Conservation (phyloP, 2,888 invertebrate species). For the Drosophila seclusa region DNA sequence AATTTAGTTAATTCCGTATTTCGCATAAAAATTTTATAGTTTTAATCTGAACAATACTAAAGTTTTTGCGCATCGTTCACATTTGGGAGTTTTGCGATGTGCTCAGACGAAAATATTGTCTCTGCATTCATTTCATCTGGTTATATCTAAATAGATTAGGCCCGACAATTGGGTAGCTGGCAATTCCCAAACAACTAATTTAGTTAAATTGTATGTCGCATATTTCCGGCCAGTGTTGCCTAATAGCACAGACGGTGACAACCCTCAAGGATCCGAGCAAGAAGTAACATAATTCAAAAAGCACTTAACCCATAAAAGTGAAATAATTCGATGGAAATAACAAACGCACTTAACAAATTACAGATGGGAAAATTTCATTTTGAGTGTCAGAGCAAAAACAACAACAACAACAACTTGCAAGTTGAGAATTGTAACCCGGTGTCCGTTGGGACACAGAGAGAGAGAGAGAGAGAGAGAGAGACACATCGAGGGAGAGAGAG, state of each 20-base stretch:
- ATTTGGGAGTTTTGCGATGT: too few relatives aligned
- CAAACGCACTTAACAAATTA: conserved; percentile 85
- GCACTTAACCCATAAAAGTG: conserved; percentile 80
- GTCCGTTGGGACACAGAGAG: conserved; percentile 30
- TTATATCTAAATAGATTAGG: background rate
- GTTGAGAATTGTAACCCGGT: conserved; percentile 31
- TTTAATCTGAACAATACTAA: background rate
- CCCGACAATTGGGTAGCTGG: conserved; percentile 1
- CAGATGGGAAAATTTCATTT: conserved; percentile 85
- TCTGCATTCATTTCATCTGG: background rate
- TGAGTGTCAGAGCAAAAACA: conserved; percentile 52
- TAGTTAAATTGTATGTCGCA: conserved; percentile 57
- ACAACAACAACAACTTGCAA: conserved; percentile 5
- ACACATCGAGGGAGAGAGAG: too few relatives aligned
- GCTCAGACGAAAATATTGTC: background rate
- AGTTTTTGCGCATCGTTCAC: background rate
- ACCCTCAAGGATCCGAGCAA: conserved; percentile 42
- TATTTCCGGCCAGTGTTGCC: conserved; percentile 54
- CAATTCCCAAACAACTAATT: conserved; percentile 75
- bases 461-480: background rate
- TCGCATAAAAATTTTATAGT: too few relatives aligned
- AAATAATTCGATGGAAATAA: conserved; percentile 80
- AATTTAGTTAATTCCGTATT: accelerated
- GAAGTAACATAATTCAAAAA: conserved; percentile 67
- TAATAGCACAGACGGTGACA: conserved; percentile 42